Base-by-base conservation (phyloP, 2,113 vertebrate genomes). In the Limanda limanda region DNA sequence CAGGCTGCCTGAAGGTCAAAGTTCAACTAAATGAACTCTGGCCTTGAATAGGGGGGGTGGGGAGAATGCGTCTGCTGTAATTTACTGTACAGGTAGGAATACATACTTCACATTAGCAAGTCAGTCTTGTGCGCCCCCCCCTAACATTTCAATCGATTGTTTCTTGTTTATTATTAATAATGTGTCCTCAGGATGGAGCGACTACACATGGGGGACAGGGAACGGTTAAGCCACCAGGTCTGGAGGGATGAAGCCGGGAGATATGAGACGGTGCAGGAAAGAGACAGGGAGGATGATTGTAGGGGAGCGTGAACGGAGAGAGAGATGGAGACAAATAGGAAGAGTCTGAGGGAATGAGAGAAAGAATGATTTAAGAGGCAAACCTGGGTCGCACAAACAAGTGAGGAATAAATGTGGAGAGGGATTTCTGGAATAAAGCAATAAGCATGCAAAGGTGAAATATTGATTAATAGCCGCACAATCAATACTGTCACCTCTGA, bases 201-300 rank as follows among this genome's bases (percentile, higher is more conserved):
- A 13, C 48, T 3, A 25, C 66, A 23, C 47, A 18, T 47, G 57
- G 71, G 21, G 7, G 80, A 81, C 60, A 75, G n/a, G 75, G 75
- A 82, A 85, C 82, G 84, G 47, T 79, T 81, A 89, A 90, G 70
- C 90, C 74, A 57, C 31, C 58, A 71, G 77, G 77, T 86, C 54
- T 74, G 47, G 4, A 51, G 55, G 70, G 86, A 81, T 83, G 66
- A 85, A 84, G 68, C 0, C 1, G 3, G 35, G 42, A 61, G 51
- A 85, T 63, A 69, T 40, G 57, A 79, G 57, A 67, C 6, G 5
- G 14, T 64, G 45, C 25, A 78, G 59, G 20, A n/a, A 56, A 52
- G 55, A 35, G 66, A 63, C 13, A 7, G 21, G 12, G 51, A n/a
- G 37, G 35, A 47, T 59, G 70, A 84, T 65, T 51, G 51, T 73